Evolutionary conservation across 2,797 vertebrate genomes (phyloP).

Genomic region (Sphenopsis melanotis): DNA sequence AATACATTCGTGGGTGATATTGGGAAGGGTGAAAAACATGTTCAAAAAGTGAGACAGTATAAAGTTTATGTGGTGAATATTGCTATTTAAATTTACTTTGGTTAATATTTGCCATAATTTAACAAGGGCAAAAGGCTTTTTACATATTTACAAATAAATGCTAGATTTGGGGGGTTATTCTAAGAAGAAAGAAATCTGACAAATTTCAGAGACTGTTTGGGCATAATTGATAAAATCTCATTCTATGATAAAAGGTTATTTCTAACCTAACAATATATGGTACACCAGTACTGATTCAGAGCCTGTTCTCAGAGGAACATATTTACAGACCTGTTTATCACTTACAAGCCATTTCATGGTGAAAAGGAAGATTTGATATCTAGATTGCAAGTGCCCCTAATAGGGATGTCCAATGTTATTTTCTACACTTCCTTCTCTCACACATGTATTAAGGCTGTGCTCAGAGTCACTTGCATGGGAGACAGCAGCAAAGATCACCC

Average conservation of each 20-base stretch:
- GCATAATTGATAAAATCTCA: not conserved
- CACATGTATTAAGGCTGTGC: not conserved
- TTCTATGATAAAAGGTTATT: not conserved
- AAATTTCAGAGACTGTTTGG: not conserved
- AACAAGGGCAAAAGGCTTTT: not conserved
- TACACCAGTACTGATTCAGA: not conserved
- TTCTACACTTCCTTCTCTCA: not conserved
- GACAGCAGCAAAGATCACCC: not conserved
- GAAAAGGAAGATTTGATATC: not conserved
- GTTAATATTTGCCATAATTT: not conserved
- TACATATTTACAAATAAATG: not conserved
- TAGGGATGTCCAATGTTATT: not conserved
- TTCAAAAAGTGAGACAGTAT: not conserved
- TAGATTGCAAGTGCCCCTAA: not conserved
- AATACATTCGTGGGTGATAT: not conserved
- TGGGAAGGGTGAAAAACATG: accelerated
- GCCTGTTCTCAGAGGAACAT: not conserved
- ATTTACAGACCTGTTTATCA: not conserved
- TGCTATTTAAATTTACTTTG: not conserved
- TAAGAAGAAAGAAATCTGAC: not conserved
- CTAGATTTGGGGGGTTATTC: not conserved
- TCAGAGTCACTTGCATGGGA: not conserved
- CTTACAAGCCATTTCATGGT: not conserved
- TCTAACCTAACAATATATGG: not conserved
- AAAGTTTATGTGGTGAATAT: not conserved